Evolutionary conservation across 2,113 vertebrate species (phyloP).

Genomic region (Corythornis vintsioides): DNA sequence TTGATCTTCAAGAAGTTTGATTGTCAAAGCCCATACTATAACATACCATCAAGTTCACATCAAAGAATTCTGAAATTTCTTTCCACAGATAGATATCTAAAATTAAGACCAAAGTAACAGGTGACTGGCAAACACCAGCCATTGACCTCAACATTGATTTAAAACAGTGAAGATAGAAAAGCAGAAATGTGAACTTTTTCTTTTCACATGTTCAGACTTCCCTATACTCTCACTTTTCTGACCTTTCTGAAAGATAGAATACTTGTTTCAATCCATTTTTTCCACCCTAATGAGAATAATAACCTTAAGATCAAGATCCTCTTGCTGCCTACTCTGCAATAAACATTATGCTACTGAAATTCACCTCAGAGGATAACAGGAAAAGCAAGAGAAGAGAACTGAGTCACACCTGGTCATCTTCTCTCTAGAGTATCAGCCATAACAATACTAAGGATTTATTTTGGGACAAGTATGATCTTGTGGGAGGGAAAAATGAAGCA

Average conservation of each 20-base stretch:
- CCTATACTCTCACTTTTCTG: neutral
- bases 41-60: neutral
- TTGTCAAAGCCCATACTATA: neutral
- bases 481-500: conserved; percentile 6
- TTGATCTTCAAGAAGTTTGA: neutral
- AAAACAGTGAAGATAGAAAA: neutral
- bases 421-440: neutral
- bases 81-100: neutral
- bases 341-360: neutral
- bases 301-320: neutral
- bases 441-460: conserved; percentile 44
- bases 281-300: neutral
- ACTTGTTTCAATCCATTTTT: neutral
- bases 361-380: neutral
- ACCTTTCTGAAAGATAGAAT: neutral
- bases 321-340: neutral
- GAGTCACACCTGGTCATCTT: conserved; percentile 37
- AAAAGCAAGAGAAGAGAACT: conserved; percentile 28
- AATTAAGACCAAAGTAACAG: neutral
- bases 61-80: neutral
- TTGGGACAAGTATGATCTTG: conserved; percentile 39
- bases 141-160: neutral
- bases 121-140: neutral
- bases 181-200: conserved; percentile 10
- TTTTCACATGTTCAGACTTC: conserved; percentile 1